Conservation (phyloP, 2,888 invertebrate genomes). For the Thalpophila matura region DNA sequence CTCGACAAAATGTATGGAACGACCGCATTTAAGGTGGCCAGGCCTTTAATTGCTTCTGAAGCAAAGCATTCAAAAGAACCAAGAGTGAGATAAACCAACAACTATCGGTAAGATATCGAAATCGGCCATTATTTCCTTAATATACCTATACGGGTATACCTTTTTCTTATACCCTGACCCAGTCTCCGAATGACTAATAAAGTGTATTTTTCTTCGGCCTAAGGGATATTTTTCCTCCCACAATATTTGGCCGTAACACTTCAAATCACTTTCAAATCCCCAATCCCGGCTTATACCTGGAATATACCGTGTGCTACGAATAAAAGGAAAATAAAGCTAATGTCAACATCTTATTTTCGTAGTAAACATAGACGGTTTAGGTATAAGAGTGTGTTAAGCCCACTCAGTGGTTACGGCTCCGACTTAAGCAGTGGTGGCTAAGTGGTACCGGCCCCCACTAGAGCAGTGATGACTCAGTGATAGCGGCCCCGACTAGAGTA, state of each 20-base stretch:
- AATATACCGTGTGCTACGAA: constrained; percentile 11
- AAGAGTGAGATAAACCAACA: too few relatives aligned
- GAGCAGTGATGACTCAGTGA: too few relatives aligned
- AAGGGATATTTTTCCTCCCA: constrained; percentile 27
- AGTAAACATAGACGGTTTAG: background rate
- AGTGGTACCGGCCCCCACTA: too few relatives aligned
- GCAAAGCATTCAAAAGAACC: too few relatives aligned
- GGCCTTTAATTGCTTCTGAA: too few relatives aligned
- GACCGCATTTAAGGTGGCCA: too few relatives aligned
- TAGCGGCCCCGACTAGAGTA: too few relatives aligned
- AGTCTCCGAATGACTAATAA: constrained; percentile 42
- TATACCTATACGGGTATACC: background rate
- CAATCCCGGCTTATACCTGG: constrained; percentile 29
- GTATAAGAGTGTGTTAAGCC: background rate
- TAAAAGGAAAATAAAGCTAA: constrained; percentile 29
- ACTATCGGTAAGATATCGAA: background rate
- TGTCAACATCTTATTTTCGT: constrained; percentile 22
- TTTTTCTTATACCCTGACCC: constrained; percentile 6
- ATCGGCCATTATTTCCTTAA: background rate
- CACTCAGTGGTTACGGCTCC: too few relatives aligned
- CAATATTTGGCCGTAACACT: constrained; percentile 40
- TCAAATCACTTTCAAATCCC: constrained; percentile 44
- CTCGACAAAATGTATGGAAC: too few relatives aligned
- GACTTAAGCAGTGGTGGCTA: too few relatives aligned
- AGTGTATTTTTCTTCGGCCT: constrained; percentile 24